phyloP scores from a whole-genome alignment of 2,113 vertebrate species.

The Recurvirostra avosetta region DNA sequence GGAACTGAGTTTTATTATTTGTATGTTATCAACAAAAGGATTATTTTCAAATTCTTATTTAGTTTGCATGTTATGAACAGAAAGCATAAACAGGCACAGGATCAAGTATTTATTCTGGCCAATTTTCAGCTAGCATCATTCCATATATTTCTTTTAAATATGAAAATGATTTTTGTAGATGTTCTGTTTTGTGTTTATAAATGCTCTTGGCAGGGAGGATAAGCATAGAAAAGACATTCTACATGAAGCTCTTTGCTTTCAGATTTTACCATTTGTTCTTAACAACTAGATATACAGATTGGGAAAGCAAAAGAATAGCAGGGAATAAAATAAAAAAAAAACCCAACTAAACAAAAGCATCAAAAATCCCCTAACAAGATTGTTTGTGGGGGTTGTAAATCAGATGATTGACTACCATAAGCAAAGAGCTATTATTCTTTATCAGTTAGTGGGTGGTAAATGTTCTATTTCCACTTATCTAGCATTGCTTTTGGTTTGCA shows the following conservation, averaged over 20 bases:
- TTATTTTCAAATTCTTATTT: not conserved
- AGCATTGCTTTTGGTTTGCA: not conserved
- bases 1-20: not conserved
- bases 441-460: not conserved
- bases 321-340: not conserved
- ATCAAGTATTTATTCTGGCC: not conserved
- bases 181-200: not conserved
- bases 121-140: not conserved
- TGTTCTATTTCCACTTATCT: not conserved
- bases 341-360: not conserved
- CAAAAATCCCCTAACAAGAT: not conserved
- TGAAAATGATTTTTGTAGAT: not conserved
- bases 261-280: not conserved
- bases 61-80: not conserved
- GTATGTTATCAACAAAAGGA: not conserved
- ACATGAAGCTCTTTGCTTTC: not conserved
- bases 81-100: not conserved
- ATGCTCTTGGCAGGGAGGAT: not conserved
- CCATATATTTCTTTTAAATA: not conserved
- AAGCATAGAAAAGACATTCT: not conserved
- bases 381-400: not conserved
- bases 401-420: not conserved
- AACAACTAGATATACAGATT: not conserved
- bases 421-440: not conserved
- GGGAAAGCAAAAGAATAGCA: not conserved